These are phyloP conservation scores for Anableps anableps DNA, from an alignment of 2,797 vertebrate genomes.

Conservation along the genomic window DNA sequence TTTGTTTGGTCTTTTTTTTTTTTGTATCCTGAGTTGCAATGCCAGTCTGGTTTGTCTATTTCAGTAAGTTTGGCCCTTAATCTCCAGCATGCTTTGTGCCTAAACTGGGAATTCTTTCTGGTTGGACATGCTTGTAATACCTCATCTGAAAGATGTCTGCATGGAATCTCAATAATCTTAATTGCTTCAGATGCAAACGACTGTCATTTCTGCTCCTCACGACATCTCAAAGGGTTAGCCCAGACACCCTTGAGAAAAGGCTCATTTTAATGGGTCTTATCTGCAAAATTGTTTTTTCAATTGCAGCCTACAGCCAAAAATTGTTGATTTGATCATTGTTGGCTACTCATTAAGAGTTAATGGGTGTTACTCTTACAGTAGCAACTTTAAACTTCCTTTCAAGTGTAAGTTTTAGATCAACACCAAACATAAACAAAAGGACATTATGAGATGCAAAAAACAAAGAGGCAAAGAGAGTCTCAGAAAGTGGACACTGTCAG, in stretches of 20 bases:
- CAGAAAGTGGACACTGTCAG: neutral
- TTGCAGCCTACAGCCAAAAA: neutral
- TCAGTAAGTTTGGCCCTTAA: neutral
- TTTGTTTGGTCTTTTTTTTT: too few species aligned
- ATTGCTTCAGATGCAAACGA: neutral
- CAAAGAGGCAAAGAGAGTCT: neutral
- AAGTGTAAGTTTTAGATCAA: neutral
- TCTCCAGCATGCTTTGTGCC: neutral
- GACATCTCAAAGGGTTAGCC: neutral
- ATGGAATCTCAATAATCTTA: conserved; percentile 7
- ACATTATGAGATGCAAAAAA: too few species aligned
- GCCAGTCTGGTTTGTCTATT: neutral
- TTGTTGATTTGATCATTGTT: neutral
- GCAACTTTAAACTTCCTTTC: neutral
- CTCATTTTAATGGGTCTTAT: neutral
- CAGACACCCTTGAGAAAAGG: neutral
- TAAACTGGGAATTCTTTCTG: neutral
- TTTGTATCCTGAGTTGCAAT: neutral
- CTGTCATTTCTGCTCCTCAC: neutral
- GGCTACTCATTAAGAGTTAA: too few species aligned
- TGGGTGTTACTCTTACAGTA: neutral
- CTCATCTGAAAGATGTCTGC: conserved; percentile 1
- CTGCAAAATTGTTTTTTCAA: neutral
- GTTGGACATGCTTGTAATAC: neutral
- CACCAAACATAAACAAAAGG: neutral